Evolutionary conservation across 2,113 vertebrate species (phyloP).

Genomic region (Calidris pygmaea): DNA sequence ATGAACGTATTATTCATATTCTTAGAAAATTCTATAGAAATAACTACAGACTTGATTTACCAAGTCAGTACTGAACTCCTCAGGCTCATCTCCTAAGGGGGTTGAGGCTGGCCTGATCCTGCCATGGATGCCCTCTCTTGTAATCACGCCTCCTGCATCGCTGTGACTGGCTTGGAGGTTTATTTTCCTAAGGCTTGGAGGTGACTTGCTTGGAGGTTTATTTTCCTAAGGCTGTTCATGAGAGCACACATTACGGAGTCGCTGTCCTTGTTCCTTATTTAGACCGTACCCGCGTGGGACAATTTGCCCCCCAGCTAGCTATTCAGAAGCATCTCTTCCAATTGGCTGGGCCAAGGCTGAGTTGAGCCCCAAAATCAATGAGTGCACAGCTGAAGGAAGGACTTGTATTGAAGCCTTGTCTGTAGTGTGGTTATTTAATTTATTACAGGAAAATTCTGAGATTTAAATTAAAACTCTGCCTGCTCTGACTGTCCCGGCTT

Average conservation of each 20-base stretch:
- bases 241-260: not conserved
- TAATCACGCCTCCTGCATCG: not conserved
- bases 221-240: not conserved
- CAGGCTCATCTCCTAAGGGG: not conserved
- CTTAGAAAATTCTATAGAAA: not conserved
- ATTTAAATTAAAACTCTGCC: not conserved
- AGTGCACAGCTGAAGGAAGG: not conserved
- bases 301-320: not conserved
- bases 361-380: not conserved
- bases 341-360: accelerated
- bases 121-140: accelerated
- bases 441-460: not conserved
- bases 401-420: not conserved
- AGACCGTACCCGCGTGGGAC: accelerated
- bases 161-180: not conserved
- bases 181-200: not conserved
- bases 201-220: not conserved
- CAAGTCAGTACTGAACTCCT: not conserved
- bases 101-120: not conserved
- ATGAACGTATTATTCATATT: not conserved
- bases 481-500: not conserved
- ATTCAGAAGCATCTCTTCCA: not conserved
- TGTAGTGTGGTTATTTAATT: not conserved
- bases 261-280: not conserved
- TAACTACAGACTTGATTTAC: not conserved